A percentile compares a stretch with the other conserved stretches of the same genome.
Conservation (phyloP, 53 echinoderm and acorn worm species). For the Echinarachnius parma region DNA sequence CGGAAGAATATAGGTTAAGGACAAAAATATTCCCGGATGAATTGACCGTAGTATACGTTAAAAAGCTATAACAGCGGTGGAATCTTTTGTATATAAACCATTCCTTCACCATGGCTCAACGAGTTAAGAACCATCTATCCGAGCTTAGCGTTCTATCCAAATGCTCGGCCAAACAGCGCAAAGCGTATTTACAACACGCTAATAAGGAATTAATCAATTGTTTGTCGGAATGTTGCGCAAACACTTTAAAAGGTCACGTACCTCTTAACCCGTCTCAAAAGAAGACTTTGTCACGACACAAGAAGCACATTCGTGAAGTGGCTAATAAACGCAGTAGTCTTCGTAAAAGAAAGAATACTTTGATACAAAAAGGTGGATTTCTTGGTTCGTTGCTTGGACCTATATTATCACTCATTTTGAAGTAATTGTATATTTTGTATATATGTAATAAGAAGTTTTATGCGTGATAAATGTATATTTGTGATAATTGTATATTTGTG, state of each 20-base stretch:
- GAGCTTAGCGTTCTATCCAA: constrained; percentile 50
- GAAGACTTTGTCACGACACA: constrained; percentile 44
- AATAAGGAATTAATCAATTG: constrained; percentile 40
- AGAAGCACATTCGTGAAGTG: constrained; percentile 43
- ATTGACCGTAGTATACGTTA: constrained; percentile 28
- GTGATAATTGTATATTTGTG: too few relatives aligned
- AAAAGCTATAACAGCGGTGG: constrained; percentile 8
- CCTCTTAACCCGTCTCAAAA: constrained; percentile 41
- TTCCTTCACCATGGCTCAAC: constrained; percentile 34
- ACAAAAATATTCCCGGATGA: constrained; percentile 48
- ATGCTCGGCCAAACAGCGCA: constrained; percentile 38
- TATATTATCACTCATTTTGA: constrained; percentile 12
- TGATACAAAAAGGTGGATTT: constrained; percentile 53
- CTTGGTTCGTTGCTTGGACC: constrained; percentile 46
- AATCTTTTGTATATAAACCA: not conserved
- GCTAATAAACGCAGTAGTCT: constrained; percentile 35
- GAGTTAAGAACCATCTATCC: constrained; percentile 24
- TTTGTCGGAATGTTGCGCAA: constrained; percentile 57
- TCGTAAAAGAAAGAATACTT: constrained; percentile 13
- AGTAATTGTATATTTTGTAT: not conserved
- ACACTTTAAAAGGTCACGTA: constrained; percentile 60
- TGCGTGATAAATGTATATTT: too few relatives aligned
- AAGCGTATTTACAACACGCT: constrained; percentile 41
- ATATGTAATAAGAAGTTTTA: too few relatives aligned
- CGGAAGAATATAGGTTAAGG: constrained; percentile 41